Conservation (phyloP, 2,113 vertebrate species). For the Trichomycterus rosablanca region DNA sequence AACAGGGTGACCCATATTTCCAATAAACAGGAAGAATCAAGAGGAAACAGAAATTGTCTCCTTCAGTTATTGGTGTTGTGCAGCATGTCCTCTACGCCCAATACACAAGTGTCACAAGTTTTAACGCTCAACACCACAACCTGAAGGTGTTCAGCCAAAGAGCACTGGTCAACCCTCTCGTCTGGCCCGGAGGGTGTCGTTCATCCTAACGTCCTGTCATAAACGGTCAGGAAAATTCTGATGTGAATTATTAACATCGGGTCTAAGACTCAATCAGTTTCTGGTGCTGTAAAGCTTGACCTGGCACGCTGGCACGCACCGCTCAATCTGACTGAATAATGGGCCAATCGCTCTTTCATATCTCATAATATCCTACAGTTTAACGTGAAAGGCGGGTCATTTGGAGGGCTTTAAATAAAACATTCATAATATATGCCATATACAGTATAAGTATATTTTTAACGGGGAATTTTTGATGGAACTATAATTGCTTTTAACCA, state of each 20-base stretch:
- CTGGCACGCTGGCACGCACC: background rate
- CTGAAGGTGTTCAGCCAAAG: conserved; percentile 29
- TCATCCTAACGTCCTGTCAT: conserved; percentile 50
- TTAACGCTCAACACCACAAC: background rate
- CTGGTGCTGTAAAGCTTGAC: background rate
- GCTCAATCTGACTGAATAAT: background rate
- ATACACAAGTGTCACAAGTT: no score
- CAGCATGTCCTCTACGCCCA: no score
- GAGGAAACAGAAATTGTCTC: background rate
- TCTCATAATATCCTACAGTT: background rate
- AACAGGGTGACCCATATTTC: conserved; percentile 28
- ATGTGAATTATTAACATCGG: conserved; percentile 62
- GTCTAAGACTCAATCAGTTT: no score
- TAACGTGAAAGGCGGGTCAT: background rate
- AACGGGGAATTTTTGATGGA: no score
- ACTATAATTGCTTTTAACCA: no score
- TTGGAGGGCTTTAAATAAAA: conserved; percentile 1
- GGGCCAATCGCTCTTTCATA: background rate
- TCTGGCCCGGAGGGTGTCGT: conserved; percentile 43
- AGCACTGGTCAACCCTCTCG: background rate
- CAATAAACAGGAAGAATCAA: background rate
- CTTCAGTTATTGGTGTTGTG: no score
- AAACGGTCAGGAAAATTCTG: conserved; percentile 60
- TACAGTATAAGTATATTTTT: no score
- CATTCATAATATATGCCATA: no score